Conservation (phyloP, 1,140 invertebrate species). For the Drosophila malerkotliana region DNA sequence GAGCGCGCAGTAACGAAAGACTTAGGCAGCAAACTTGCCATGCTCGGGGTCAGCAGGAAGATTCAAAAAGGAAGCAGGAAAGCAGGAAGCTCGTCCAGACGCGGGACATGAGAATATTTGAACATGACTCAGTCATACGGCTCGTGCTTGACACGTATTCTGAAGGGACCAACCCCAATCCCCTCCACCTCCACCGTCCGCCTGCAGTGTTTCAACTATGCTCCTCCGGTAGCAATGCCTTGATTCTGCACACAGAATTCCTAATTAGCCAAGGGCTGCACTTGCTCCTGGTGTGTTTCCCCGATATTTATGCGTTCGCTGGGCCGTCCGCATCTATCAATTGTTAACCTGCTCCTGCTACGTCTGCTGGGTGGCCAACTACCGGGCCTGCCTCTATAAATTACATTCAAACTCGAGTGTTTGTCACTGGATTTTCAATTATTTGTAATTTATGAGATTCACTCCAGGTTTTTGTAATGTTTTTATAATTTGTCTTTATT, state of each 20-base stretch:
- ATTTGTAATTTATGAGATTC: constrained; percentile 62
- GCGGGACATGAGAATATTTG: constrained; percentile 67
- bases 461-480: constrained; percentile 24
- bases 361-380: constrained; percentile 63
- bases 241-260: constrained; percentile 69
- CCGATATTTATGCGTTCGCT: constrained; percentile 70
- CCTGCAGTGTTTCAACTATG: not conserved
- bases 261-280: constrained; percentile 56
- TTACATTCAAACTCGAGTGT: constrained; percentile 60
- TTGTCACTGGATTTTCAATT: constrained; percentile 22
- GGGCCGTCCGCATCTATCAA: constrained; percentile 65
- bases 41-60: not conserved
- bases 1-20: constrained; percentile 62
- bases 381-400: constrained; percentile 68
- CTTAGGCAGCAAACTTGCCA: constrained; percentile 68
- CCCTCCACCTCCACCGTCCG: too few relatives aligned
- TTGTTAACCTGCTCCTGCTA: constrained; percentile 49
- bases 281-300: not conserved
- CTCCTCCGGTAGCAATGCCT: constrained; percentile 41
- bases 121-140: constrained; percentile 50
- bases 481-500: constrained; percentile 76
- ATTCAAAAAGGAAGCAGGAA: constrained; percentile 74
- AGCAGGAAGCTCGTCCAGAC: constrained; percentile 64
- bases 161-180: constrained; percentile 1
- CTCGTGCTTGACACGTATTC: constrained; percentile 64